Percentiles rank a stretch among this genome's conserved stretches.
Evolutionary conservation across 2,113 vertebrate genomes (phyloP).

Genomic region (Mus pahari): DNA sequence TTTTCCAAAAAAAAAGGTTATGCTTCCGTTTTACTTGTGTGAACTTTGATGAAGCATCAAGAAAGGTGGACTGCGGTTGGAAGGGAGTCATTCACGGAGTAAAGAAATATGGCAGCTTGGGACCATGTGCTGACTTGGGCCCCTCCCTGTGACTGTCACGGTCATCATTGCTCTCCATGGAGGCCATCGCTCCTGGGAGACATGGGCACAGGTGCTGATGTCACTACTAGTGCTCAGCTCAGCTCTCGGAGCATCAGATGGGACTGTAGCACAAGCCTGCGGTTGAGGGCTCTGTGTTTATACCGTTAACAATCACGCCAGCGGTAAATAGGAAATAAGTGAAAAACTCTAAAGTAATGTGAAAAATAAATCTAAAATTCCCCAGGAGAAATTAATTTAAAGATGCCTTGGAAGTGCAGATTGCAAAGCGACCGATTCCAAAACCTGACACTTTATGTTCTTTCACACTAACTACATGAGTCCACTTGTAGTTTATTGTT

Average conservation of each 20-base stretch:
- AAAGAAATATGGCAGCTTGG: background rate
- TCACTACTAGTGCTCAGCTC: background rate
- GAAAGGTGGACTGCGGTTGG: background rate
- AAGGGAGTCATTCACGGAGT: background rate
- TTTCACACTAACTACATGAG: background rate
- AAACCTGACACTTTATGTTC: background rate
- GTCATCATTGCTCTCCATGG: background rate
- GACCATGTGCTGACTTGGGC: background rate
- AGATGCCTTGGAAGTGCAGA: background rate
- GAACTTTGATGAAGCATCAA: background rate
- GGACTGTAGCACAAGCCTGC: background rate
- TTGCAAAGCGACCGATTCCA: background rate
- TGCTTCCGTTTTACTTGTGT: background rate
- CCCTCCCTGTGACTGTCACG: background rate
- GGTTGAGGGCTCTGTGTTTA: background rate
- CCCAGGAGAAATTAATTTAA: background rate
- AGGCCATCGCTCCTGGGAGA: background rate
- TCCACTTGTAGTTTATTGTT: background rate
- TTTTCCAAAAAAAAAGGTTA: conserved; percentile 31
- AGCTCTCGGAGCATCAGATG: background rate
- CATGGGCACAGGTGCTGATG: background rate
- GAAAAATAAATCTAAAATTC: background rate
- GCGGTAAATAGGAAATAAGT: background rate
- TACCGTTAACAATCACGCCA: background rate
- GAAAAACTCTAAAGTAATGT: background rate